phyloP scores from a whole-genome alignment of 2,888 invertebrate genomes.

The Tetanocera ferruginea region DNA sequence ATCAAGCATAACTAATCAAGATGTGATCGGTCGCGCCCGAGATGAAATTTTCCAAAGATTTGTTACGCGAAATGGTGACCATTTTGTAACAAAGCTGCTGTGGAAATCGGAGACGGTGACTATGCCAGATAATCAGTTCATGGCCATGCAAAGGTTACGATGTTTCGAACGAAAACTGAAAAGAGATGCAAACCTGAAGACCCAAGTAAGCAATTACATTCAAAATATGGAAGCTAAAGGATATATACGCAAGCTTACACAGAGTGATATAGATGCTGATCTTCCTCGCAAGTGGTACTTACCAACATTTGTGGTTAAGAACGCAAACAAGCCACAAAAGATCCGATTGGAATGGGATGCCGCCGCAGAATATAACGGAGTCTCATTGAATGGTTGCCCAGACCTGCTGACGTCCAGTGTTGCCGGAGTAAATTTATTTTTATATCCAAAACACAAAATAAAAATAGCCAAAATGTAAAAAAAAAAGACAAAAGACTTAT shows the following conservation, averaged over 20 bases:
- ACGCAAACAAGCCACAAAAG: conserved; percentile 55
- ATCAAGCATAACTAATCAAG: too few species aligned
- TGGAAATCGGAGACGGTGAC: conserved; percentile 48
- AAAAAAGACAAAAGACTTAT: too few species aligned
- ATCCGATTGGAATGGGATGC: conserved; percentile 59
- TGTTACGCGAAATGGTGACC: conserved; percentile 26
- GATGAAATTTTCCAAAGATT: conserved; percentile 19
- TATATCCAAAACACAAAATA: too few species aligned
- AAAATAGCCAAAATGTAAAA: too few species aligned
- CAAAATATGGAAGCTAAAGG: conserved; percentile 37
- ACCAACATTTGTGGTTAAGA: conserved; percentile 48
- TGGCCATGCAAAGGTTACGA: conserved; percentile 42
- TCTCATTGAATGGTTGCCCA: conserved; percentile 54
- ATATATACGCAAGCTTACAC: conserved; percentile 40
- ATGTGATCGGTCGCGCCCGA: conserved; percentile 21
- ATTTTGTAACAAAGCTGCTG: conserved; percentile 47
- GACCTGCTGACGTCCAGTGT: conserved; percentile 58
- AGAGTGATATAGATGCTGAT: conserved; percentile 48
- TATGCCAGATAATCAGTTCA: conserved; percentile 49
- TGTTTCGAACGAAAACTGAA: conserved; percentile 47
- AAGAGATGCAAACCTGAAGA: conserved; percentile 34
- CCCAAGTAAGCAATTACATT: conserved; percentile 31
- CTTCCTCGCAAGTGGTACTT: conserved; percentile 26
- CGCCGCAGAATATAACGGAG: conserved; percentile 52
- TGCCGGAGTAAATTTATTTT: too few species aligned